Base-by-base conservation (phyloP, 2,113 vertebrate genomes). In the Xiphorhynchus elegans region DNA sequence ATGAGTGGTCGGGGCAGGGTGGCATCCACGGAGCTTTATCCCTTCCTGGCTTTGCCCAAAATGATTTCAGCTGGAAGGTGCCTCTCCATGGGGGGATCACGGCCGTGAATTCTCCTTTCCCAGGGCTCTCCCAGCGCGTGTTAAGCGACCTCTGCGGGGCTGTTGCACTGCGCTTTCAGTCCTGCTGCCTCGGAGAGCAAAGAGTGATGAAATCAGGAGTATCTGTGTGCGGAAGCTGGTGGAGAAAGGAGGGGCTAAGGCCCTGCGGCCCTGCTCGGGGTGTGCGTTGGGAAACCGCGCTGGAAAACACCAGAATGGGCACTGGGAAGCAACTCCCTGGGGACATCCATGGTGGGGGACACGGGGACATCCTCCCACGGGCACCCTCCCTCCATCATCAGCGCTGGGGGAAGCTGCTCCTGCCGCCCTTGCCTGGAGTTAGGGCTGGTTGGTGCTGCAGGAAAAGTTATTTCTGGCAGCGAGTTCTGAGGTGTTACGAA, bases 191-290 rank as follows among this genome's bases (percentile, higher is more conserved):
- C 26, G 6, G 23, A 2, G 75, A 74, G 77, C 68, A 3, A 11
- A 23, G 60, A 53, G 83, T 83, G 94, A 89, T 90, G 92, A 93
- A 95, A 95, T 74, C 93, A 37, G 93, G 53, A 95, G 66, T 31
- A 55, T 92, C 93, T 77, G 82, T 77, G 82, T 81, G 85, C 90
- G 90, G 96, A 97, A 96, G 85, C 93, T 82, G 83, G n/a, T 11
- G 68, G 76, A 94, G 91, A 93, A 90, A 96, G 90, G 94, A 95
- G 86, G 90, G 76, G 95, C 87, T 74, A 47, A 21, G 15, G 77
- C 55, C 84, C 78, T 37, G 84, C 75, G 18, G 55, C 46, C 76
- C 67, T 66, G 81, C 88, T 76, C 47, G 1, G 47, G 56, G 49
- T 7, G 11, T 14, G 31, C 37, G 13, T 31, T 28, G 55, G 31